Evolutionary conservation across 1,140 invertebrate species (phyloP).

Genomic region (Notospermus geniculatus): DNA sequence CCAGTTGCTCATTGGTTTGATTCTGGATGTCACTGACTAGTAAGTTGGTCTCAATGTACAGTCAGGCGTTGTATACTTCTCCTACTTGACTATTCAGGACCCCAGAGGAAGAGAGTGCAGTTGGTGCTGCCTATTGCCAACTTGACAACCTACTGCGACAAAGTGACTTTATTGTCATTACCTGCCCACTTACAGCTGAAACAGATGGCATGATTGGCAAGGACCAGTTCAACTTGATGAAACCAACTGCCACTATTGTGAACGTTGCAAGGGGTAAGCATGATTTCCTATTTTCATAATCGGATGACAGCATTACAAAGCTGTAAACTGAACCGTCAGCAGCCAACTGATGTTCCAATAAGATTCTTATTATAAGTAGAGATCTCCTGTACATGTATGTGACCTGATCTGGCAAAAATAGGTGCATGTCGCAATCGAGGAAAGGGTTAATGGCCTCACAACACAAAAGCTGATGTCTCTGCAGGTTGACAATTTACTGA

Average conservation of each 20-base stretch:
- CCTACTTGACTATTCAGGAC: slow-evolving; percentile 9
- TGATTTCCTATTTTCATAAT: too few species aligned
- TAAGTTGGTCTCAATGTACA: too few species aligned
- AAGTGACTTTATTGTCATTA: slow-evolving; percentile 80
- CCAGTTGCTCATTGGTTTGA: not conserved
- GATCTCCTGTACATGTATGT: too few species aligned
- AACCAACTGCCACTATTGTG: slow-evolving; percentile 77
- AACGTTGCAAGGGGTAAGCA: slow-evolving; percentile 66
- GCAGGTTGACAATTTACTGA: too few species aligned
- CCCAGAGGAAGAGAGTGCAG: slow-evolving; percentile 8
- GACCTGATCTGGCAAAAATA: too few species aligned
- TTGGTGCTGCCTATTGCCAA: slow-evolving; percentile 14
- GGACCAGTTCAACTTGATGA: slow-evolving; percentile 77
- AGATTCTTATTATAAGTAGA: too few species aligned
- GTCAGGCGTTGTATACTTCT: not conserved
- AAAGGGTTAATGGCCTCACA: too few species aligned
- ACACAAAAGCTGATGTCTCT: too few species aligned
- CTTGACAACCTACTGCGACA: slow-evolving; percentile 68
- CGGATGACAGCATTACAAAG: too few species aligned
- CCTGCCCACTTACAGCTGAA: slow-evolving; percentile 69
- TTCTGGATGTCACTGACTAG: not conserved
- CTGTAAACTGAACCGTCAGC: too few species aligned
- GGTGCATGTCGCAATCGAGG: too few species aligned
- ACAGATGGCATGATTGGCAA: slow-evolving; percentile 76
- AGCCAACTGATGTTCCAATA: too few species aligned